These are phyloP conservation scores for Sphyrna mokarran DNA, from an alignment of 2,113 vertebrate genomes.

Conservation along the genomic window DNA sequence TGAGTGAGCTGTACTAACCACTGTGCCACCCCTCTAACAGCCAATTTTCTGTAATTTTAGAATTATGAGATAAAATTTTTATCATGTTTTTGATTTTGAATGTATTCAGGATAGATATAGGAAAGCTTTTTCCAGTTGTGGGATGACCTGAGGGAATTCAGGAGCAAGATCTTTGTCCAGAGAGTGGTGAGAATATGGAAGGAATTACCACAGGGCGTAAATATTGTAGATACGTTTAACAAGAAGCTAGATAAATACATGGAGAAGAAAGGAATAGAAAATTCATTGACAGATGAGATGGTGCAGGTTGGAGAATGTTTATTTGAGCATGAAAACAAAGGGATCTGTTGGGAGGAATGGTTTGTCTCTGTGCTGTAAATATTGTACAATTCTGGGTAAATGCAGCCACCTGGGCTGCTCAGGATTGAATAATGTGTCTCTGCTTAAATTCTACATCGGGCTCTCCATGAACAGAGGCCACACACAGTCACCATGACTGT, in stretches of 20 bases:
- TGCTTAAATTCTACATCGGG: background rate
- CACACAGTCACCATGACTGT: background rate
- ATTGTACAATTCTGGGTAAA: background rate
- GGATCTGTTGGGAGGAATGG: background rate
- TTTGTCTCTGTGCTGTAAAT: background rate
- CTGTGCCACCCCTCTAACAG: no score
- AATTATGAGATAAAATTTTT: no score
- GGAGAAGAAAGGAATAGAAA: background rate
- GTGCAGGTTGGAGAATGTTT: background rate
- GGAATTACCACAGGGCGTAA: background rate
- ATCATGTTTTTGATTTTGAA: background rate
- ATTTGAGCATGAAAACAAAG: background rate
- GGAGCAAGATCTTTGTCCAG: background rate
- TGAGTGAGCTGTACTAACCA: no score
- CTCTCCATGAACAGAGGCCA: background rate
- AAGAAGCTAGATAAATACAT: background rate
- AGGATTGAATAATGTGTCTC: background rate
- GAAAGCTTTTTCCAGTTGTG: background rate
- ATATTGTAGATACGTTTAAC: background rate
- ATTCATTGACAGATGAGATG: background rate
- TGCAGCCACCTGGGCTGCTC: background rate
- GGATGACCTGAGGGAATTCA: background rate
- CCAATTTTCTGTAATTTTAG: no score
- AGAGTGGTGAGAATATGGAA: background rate
- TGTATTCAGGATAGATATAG: background rate